phyloP scores from a whole-genome alignment of 2,797 vertebrate genomes.

The Myripristis jacobus region DNA sequence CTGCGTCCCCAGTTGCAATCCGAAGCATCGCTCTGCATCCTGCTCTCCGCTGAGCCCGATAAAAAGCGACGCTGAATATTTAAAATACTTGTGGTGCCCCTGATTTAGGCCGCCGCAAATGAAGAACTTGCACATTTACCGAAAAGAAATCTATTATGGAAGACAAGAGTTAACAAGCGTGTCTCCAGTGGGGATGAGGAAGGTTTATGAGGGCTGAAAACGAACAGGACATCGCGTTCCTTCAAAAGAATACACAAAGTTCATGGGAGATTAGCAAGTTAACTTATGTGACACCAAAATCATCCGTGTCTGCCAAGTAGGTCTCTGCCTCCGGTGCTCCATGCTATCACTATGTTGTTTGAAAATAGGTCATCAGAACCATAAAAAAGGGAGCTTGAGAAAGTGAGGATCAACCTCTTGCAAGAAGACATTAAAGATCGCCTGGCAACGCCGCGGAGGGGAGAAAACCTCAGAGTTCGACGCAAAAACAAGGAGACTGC shows the following conservation, averaged over 20 bases:
- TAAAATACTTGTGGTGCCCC: slow-evolving; percentile 53
- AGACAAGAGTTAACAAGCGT: not conserved
- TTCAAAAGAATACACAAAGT: too few relatives aligned
- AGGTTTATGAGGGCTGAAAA: not conserved
- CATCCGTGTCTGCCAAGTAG: not conserved
- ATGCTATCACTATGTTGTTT: too few relatives aligned
- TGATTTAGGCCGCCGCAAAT: not conserved
- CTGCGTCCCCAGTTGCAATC: slow-evolving; percentile 25
- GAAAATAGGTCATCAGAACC: too few relatives aligned
- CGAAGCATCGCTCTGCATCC: slow-evolving; percentile 17
- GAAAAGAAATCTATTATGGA: not conserved
- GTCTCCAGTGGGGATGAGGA: not conserved
- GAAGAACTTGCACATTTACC: not conserved
- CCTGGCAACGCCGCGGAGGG: too few relatives aligned
- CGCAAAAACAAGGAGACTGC: too few relatives aligned
- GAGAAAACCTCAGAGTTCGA: too few relatives aligned
- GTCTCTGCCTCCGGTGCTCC: too few relatives aligned
- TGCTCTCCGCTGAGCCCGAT: slow-evolving; percentile 43
- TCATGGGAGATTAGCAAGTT: too few relatives aligned
- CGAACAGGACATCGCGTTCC: too few relatives aligned
- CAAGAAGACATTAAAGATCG: too few relatives aligned
- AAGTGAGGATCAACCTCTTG: too few relatives aligned
- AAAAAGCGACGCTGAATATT: slow-evolving; percentile 36
- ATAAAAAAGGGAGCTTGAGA: too few relatives aligned
- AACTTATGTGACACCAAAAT: not conserved